phyloP scores from a whole-genome alignment of 1,140 invertebrate species.

The Papilio aristodemus region DNA sequence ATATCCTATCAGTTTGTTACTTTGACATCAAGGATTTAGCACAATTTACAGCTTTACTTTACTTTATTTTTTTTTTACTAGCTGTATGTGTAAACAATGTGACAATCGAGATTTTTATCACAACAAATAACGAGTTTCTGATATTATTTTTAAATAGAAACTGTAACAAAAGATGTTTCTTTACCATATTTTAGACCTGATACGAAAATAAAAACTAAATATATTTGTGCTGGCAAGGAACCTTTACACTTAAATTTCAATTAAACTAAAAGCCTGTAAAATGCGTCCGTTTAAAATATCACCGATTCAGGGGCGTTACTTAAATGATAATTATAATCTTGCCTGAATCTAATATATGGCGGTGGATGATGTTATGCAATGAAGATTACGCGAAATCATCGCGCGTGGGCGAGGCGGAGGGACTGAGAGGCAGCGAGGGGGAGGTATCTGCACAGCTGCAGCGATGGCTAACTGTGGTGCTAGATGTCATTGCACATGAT shows the following conservation, averaged over 20 bases:
- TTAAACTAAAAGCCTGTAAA: slow-evolving; percentile 1
- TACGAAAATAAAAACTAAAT: no score
- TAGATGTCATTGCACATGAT: slow-evolving; percentile 11
- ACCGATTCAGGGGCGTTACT: background rate
- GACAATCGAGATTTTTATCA: background rate
- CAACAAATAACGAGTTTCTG: no score
- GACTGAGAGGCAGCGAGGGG: background rate
- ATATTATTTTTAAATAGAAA: no score
- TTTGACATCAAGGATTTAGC: background rate
- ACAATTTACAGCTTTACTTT: background rate
- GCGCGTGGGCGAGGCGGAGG: slow-evolving; percentile 13
- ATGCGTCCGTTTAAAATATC: background rate
- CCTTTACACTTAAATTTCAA: background rate
- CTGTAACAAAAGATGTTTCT: no score
- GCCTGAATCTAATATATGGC: slow-evolving; percentile 13
- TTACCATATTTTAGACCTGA: no score
- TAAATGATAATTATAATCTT: slow-evolving; percentile 13
- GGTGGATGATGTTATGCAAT: slow-evolving; percentile 26
- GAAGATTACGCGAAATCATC: slow-evolving; percentile 24
- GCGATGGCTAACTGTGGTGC: slow-evolving; percentile 6
- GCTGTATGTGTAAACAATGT: background rate
- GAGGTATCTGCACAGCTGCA: background rate
- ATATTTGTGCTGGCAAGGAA: no score
- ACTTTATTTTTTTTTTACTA: background rate
- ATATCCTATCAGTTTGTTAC: slow-evolving; percentile 6